A percentile compares a stretch with the other conserved stretches of the same genome.
Conservation (phyloP, 2,113 vertebrate genomes). For the Eretmochelys imbricata region DNA sequence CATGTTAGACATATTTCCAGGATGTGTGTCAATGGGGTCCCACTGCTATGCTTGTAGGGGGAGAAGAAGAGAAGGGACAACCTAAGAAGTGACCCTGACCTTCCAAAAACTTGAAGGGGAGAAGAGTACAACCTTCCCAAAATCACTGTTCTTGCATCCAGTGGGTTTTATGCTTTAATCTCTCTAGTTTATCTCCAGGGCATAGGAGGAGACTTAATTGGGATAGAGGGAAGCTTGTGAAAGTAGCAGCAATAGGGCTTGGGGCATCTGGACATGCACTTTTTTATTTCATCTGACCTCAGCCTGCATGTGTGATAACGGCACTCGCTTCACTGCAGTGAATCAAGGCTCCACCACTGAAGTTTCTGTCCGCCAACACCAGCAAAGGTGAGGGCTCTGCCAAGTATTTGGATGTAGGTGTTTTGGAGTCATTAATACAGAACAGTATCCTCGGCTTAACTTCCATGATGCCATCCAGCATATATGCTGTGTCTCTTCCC, state of each 20-base stretch:
- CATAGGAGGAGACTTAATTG: not conserved
- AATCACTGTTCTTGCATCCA: not conserved
- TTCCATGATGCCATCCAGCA: not conserved
- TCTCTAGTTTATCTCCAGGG: not conserved
- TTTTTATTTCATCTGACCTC: not conserved
- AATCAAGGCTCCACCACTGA: not conserved
- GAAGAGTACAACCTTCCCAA: not conserved
- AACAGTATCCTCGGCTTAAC: not conserved
- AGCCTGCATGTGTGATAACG: not conserved
- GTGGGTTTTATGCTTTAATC: not conserved
- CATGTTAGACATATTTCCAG: not conserved
- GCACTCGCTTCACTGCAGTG: not conserved
- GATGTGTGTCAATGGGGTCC: not conserved
- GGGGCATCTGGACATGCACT: not conserved
- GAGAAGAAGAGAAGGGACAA: not conserved
- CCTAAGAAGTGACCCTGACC: not conserved
- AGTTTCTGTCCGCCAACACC: not conserved
- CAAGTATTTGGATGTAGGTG: not conserved
- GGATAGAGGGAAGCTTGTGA: not conserved
- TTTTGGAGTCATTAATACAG: not conserved
- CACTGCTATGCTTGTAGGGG: not conserved
- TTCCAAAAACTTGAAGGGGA: not conserved
- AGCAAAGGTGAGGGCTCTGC: not conserved
- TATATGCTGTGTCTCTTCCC: not conserved
- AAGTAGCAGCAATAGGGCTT: not conserved